Evolutionary conservation across 2,888 invertebrate species (phyloP).

Genomic region (Synanthedon vespiformis): DNA sequence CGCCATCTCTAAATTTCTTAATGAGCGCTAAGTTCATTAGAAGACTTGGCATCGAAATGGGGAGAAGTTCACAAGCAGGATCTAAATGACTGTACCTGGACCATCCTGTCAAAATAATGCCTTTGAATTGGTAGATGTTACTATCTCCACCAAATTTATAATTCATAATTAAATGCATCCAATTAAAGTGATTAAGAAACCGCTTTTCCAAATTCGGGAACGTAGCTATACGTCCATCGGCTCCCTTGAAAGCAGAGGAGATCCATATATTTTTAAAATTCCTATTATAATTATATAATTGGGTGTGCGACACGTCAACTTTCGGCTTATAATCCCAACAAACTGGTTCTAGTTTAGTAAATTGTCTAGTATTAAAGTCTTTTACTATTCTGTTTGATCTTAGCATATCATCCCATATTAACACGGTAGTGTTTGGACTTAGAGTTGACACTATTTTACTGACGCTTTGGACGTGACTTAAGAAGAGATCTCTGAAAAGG

Average conservation of each 20-base stretch:
- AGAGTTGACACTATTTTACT: constrained; percentile 52
- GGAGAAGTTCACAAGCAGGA: constrained; percentile 74
- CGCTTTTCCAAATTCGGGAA: constrained; percentile 73
- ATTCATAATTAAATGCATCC: constrained; percentile 72
- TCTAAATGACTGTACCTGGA: constrained; percentile 77
- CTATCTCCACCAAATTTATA: constrained; percentile 50
- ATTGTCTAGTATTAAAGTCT: constrained; percentile 48
- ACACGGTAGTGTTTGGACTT: constrained; percentile 64
- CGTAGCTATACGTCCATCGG: constrained; percentile 64
- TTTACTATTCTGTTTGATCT: constrained; percentile 62
- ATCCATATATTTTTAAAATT: constrained; percentile 80
- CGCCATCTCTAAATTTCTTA: constrained; percentile 28
- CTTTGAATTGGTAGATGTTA: constrained; percentile 55
- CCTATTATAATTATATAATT: constrained; percentile 28
- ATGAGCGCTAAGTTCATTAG: constrained; percentile 68
- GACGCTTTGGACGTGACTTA: constrained; percentile 72
- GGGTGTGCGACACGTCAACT: constrained; percentile 22
- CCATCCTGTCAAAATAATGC: constrained; percentile 80
- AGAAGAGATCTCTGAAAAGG: constrained; percentile 67
- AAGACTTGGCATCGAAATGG: constrained; percentile 73
- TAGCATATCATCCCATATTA: constrained; percentile 90
- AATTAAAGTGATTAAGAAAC: constrained; percentile 77
- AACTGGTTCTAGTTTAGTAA: constrained; percentile 73
- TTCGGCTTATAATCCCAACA: constrained; percentile 76
- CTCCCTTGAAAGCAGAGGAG: constrained; percentile 88